Evolutionary conservation across 1,140 invertebrate genomes (phyloP).

Genomic region (Pseudomyrmex pallidus): DNA sequence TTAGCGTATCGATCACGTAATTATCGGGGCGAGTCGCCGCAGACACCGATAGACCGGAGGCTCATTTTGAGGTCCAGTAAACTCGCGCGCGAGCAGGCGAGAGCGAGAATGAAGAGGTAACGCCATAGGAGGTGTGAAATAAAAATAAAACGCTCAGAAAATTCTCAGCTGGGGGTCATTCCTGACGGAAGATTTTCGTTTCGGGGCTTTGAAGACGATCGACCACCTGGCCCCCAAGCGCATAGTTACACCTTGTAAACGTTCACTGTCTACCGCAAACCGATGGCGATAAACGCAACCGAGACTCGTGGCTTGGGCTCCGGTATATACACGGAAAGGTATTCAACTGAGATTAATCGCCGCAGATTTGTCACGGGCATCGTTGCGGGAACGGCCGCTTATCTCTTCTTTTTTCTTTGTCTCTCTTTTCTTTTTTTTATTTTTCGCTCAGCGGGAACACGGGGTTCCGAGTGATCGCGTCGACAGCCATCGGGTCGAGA

Average conservation of each 20-base stretch:
- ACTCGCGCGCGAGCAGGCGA: constrained; percentile 9
- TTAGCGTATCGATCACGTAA: constrained; percentile 75
- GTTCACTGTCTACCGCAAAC: constrained; percentile 65
- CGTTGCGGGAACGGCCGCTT: constrained; percentile 64
- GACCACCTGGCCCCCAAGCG: constrained; percentile 75
- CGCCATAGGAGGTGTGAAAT: constrained; percentile 78
- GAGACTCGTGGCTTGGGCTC: constrained; percentile 25
- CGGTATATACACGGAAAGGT: constrained; percentile 43
- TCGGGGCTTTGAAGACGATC: constrained; percentile 67
- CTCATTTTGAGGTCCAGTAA: background rate
- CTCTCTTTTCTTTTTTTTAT: background rate
- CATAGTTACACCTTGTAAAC: constrained; percentile 75
- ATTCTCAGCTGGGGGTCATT: constrained; percentile 79
- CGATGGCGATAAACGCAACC: constrained; percentile 67
- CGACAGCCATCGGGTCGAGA: constrained; percentile 61
- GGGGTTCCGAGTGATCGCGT: constrained; percentile 48
- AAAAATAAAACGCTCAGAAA: constrained; percentile 74
- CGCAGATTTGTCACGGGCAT: constrained; percentile 77
- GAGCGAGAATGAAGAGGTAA: constrained; percentile 80
- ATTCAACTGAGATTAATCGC: constrained; percentile 76
- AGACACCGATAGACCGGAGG: constrained; percentile 27
- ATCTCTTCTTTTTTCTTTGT: background rate
- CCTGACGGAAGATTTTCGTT: constrained; percentile 68
- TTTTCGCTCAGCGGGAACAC: background rate
- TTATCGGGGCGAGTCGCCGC: constrained; percentile 60